These are phyloP conservation scores for Brachyopa scutellaris DNA, from an alignment of 2,888 invertebrate species.

Conservation along the genomic window DNA sequence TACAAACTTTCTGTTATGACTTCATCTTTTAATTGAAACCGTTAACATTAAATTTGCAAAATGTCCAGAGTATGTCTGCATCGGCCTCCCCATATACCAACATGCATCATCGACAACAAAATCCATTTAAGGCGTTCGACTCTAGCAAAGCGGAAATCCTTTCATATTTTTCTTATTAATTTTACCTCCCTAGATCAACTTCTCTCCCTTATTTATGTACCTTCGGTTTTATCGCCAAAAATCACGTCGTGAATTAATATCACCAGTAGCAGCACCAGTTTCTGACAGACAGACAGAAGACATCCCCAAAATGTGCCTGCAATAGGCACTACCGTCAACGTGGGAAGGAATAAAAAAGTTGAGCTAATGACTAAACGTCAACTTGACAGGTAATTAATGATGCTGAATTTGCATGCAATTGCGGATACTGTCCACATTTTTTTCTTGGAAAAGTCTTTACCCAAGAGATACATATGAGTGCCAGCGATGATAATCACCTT, in stretches of 20 bases:
- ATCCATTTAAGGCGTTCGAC: constrained; percentile 40
- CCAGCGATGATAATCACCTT: constrained; percentile 18
- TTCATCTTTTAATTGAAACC: constrained; percentile 26
- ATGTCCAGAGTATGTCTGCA: background rate
- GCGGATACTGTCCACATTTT: constrained; percentile 14
- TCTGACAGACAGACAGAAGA: constrained; percentile 3
- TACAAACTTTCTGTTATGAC: constrained; percentile 41
- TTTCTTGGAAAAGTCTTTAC: background rate
- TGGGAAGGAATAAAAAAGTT: constrained; percentile 19
- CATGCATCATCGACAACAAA: constrained; percentile 41
- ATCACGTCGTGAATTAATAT: constrained; percentile 32
- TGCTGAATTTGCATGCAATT: constrained; percentile 42
- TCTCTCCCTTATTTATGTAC: too few relatives aligned
- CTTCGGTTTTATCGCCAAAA: constrained; percentile 3
- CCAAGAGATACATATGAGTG: background rate
- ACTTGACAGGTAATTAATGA: constrained; percentile 51
- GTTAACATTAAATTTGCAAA: constrained; percentile 17
- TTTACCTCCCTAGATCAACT: background rate
- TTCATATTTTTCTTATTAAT: constrained; percentile 51
- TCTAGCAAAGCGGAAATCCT: constrained; percentile 49
- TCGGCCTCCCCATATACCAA: background rate
- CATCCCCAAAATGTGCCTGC: background rate
- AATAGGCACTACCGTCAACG: background rate
- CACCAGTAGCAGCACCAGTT: constrained; percentile 3
- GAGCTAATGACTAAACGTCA: constrained; percentile 52